Base-by-base conservation (phyloP, 2,797 vertebrate species). In the Sternarchorhynchus goeldii region DNA sequence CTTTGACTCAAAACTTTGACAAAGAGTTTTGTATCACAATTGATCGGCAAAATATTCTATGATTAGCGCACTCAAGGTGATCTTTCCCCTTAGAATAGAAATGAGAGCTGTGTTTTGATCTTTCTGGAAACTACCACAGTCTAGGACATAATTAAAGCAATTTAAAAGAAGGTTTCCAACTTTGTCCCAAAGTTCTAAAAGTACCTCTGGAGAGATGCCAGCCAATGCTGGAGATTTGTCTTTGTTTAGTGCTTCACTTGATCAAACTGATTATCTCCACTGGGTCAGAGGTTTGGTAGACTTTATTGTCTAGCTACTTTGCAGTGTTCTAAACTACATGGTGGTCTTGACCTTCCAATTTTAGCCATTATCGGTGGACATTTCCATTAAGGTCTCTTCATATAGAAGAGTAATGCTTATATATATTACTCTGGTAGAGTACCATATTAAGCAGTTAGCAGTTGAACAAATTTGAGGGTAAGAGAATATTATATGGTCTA, bases 81-180 rank as follows among this genome's bases (percentile, higher is more conserved):
- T 73, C 18, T 7, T 73, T 45, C 58, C 32, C n/a, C 45, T 25
- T 68, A 58, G 32, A 55, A 72, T 32, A 14, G 56, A 59, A 21
- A 73, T 57, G 21, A 66, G 62, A 29, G 31, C 20, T 20, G 20
- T 65, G 5, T 65, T 75, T 62, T 56, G 31, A 36, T 75, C 45
- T 56, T 50, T 75, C 45, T 39, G 73, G 14, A 66, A 65, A 16
- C 41, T 12, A 16, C 45, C 29, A 5, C 20, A 50, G 2, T 75
- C 31, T 8, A 41, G n/a, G 5, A 29, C 50, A 12, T 21, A 75
- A 32, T 66, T 57, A 34, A 76, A 12, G 6, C n/a, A 66, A 39
- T 41, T 10, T 4, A 75, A 20, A 25, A 66, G 50, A 7, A 57
- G 62, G 6, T 25, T 25, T 34, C 63, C 62, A 39, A 75, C 18